Base-by-base conservation (phyloP, 2,113 vertebrate species). In the Chloroceryle aenea region DNA sequence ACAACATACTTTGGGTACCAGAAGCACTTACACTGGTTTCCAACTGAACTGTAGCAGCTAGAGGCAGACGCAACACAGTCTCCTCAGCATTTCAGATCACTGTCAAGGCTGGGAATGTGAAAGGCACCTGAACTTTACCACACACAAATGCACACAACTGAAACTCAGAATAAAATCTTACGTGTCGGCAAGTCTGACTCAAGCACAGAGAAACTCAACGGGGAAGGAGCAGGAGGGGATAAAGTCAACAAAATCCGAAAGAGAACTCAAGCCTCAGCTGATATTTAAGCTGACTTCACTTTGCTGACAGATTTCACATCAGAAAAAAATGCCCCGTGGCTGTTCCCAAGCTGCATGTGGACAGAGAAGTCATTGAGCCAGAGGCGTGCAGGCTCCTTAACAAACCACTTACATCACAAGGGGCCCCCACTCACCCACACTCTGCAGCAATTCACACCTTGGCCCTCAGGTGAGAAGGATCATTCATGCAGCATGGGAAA, bases 211-310 rank as follows among this genome's bases (percentile, higher is more conserved):
- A 95, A 97, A 92, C 87, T 71, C 73, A 36, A 96, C 72, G 1
- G 0, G 71, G 71, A 94, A 88, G 47, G 59, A 89, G 88, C 48
- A 85, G 74, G 38, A 76, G 42, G 72, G 94, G 74, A 92, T 82
- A 94, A 93, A 92, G 91, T 94, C 87, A 96, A 96, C 68, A 94
- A 83, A 92, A 94, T 50, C 27, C 73, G 87, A 89, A 92, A 96
- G 59, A 27, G 23, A 95, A 42, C 62, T 90, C 90, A 93, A 87
- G 56, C 81, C 81, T 95, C 92, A 85, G 90, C 80, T 89, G 94
- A 91, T 95, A 96, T 96, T 95, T 97, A 94, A 95, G 81, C 58
- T 94, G 92, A 93, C 89, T 97, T 96, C 53, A 89, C 62, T 90
- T 86, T 67, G 85, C 84, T 94, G 85, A 95, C 89, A 96, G 71